phyloP scores from a whole-genome alignment of 2,888 invertebrate genomes.

The Automeris io region DNA sequence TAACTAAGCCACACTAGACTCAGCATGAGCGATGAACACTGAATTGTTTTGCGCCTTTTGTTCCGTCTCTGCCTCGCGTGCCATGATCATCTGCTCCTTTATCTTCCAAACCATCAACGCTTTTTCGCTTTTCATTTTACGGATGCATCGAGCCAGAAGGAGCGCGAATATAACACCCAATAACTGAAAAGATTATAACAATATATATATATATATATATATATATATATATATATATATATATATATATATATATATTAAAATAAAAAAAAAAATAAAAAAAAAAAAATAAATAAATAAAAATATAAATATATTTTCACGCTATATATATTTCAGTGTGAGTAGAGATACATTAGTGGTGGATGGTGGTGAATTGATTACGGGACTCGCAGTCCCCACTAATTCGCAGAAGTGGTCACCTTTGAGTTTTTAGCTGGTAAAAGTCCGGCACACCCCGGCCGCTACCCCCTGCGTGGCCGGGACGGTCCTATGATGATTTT shows the following conservation, averaged over 20 bases:
- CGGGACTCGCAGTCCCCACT: too few relatives aligned
- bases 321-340: too few relatives aligned
- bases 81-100: conserved; percentile 71
- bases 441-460: too few relatives aligned
- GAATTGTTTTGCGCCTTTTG: conserved; percentile 24
- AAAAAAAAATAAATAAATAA: neutral
- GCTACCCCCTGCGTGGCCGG: too few relatives aligned
- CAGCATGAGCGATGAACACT: conserved; percentile 39
- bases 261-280: neutral
- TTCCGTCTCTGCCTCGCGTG: conserved; percentile 36
- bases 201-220: too few relatives aligned
- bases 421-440: too few relatives aligned
- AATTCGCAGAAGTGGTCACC: too few relatives aligned
- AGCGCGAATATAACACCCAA: conserved; percentile 92
- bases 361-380: too few relatives aligned
- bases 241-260: too few relatives aligned
- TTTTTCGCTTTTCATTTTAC: conserved; percentile 83
- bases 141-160: conserved; percentile 89
- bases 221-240: too few relatives aligned
- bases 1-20: conserved; percentile 31
- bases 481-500: too few relatives aligned
- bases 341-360: too few relatives aligned
- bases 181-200: conserved; percentile 71
- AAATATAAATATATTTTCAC: neutral
- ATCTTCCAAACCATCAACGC: conserved; percentile 82